Evolutionary conservation across 2,113 vertebrate species (phyloP).

Genomic region (human): GRCh38 chr22:28940501-28941000

Average conservation of each 20-base stretch:
- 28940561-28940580: conserved; percentile 66
- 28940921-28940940: conserved; percentile 43
- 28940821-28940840: conserved; percentile 33
- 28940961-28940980: background rate
- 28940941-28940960: background rate
- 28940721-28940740: conserved; percentile 22
- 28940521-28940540: background rate
- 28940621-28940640: background rate
- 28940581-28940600: conserved; percentile 71
- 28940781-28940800: background rate
- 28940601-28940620: conserved; percentile 43
- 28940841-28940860: background rate
- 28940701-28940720: background rate
- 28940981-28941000: background rate
- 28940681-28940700: background rate
- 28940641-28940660: conserved; percentile 26
- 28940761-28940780: background rate
- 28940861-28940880: background rate
- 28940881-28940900: background rate
- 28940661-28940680: conserved; percentile 45
- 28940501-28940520: no score
- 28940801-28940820: background rate
- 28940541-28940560: conserved; percentile 66
- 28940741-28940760: conserved; percentile 52
- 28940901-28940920: conserved; percentile 54